Percentiles rank a stretch among this genome's conserved stretches.
phyloP scores from a whole-genome alignment of 1,140 invertebrate species.

The Zaprionus tsacasi region DNA sequence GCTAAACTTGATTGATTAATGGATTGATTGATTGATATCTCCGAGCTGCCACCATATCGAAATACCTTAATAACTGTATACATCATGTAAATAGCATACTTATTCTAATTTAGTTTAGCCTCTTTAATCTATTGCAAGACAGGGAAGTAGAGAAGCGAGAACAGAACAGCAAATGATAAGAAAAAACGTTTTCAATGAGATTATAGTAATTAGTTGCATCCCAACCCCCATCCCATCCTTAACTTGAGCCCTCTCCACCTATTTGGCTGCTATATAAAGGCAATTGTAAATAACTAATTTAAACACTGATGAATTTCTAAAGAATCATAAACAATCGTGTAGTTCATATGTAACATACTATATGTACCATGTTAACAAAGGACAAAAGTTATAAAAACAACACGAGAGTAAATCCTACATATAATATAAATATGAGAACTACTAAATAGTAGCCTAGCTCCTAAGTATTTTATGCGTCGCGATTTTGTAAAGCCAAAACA shows the following conservation, averaged over 20 bases:
- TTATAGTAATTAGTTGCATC: conserved; percentile 18
- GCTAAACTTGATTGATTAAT: conserved; percentile 7
- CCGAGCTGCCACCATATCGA: conserved; percentile 51
- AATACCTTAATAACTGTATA: conserved; percentile 45
- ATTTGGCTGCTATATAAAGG: conserved; percentile 38
- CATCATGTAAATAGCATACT: conserved; percentile 47
- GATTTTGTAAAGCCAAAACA: conserved; percentile 70
- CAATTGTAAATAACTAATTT: conserved; percentile 53
- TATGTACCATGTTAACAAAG: conserved; percentile 55
- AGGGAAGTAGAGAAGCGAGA: background rate
- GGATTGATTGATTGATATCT: conserved; percentile 32
- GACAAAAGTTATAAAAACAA: conserved; percentile 28
- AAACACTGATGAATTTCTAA: conserved; percentile 39
- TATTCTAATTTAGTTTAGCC: conserved; percentile 42
- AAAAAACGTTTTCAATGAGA: conserved; percentile 27
- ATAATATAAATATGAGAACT: conserved; percentile 36
- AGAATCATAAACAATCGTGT: conserved; percentile 30
- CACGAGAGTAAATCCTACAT: conserved; percentile 17
- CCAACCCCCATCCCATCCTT: background rate
- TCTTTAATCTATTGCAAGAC: conserved; percentile 22
- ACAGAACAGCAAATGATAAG: conserved; percentile 23
- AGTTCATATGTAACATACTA: conserved; percentile 41
- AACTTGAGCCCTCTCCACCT: background rate
- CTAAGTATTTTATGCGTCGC: conserved; percentile 77
- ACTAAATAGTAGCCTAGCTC: conserved; percentile 38